Evolutionary conservation across 2,797 vertebrate species (phyloP).

Genomic region (Gymnothorax reevesii): DNA sequence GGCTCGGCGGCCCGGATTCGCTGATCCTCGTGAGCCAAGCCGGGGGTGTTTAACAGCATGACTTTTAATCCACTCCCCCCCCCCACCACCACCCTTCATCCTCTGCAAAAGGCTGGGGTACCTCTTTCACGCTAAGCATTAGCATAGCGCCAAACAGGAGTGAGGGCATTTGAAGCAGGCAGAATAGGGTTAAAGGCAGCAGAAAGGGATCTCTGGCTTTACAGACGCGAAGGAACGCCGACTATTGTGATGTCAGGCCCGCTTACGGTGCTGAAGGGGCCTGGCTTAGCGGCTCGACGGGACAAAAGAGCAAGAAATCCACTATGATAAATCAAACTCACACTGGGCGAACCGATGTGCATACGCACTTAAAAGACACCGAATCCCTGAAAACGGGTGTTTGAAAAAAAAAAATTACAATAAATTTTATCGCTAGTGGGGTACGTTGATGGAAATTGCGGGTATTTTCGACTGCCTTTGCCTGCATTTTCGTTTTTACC

Average conservation of each 20-base stretch:
- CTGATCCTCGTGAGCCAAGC: conserved; percentile 45
- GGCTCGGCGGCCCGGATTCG: background rate
- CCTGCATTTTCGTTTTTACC: conserved; percentile 71
- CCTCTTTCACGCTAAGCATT: conserved; percentile 69
- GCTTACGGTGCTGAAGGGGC: conserved; percentile 55
- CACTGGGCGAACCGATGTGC: conserved; percentile 53
- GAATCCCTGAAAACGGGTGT: conserved; percentile 58
- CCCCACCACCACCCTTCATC: conserved; percentile 45
- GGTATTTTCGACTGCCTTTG: conserved; percentile 66
- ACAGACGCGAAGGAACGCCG: conserved; percentile 41
- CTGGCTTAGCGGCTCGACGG: conserved; percentile 53
- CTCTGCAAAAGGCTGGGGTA: conserved; percentile 59
- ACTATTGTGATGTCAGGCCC: conserved; percentile 57
- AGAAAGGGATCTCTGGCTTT: conserved; percentile 19
- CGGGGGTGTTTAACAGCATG: conserved; percentile 62
- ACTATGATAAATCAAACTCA: conserved; percentile 60
- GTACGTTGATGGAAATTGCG: conserved; percentile 62
- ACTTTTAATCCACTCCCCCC: conserved; percentile 67
- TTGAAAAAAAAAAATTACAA: background rate
- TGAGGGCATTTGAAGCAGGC: conserved; percentile 54
- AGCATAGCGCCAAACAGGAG: conserved; percentile 70
- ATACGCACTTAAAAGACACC: conserved; percentile 35
- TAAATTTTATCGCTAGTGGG: conserved; percentile 49
- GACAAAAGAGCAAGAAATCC: conserved; percentile 26
- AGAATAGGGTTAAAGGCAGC: conserved; percentile 70